Percentiles rank a stretch among this genome's conserved stretches.
These are phyloP conservation scores for Nautilus pompilius DNA, from an alignment of 1,140 invertebrate species.

Conservation along the genomic window DNA sequence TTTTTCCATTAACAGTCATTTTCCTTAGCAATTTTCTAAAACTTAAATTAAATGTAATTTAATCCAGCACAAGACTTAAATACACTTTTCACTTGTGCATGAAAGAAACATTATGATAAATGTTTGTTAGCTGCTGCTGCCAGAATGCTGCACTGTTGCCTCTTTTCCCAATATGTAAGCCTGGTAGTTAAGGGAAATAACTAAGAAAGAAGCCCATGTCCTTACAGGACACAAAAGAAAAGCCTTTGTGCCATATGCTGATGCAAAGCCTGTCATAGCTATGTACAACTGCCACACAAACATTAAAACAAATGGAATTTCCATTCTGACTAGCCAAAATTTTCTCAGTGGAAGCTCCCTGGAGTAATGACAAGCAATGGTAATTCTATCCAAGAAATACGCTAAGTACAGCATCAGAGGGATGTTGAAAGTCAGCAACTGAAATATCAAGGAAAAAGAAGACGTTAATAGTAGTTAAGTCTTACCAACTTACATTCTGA, in stretches of 20 bases:
- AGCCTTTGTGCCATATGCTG: slow-evolving; percentile 77
- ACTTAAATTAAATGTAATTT: no score
- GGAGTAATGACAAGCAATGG: slow-evolving; percentile 9
- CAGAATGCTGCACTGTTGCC: no score
- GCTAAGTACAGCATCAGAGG: slow-evolving; percentile 70
- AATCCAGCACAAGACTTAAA: no score
- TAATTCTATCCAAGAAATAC: slow-evolving; percentile 34
- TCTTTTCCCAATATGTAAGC: no score
- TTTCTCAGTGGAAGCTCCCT: slow-evolving; percentile 11
- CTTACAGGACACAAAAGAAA: slow-evolving; percentile 74
- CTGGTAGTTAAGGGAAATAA: no score
- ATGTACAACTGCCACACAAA: slow-evolving; percentile 70
- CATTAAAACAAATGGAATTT: slow-evolving; percentile 57
- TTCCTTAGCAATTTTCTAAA: no score
- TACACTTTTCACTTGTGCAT: no score
- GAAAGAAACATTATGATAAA: no score
- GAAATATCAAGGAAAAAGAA: slow-evolving; percentile 34
- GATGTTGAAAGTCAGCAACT: slow-evolving; percentile 68
- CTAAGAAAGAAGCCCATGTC: slow-evolving; percentile 74
- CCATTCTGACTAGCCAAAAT: slow-evolving; percentile 4
- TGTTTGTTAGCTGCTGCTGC: no score
- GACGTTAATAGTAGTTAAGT: no score
- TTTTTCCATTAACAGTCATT: no score
- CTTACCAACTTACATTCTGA: no score
- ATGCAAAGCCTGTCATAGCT: slow-evolving; percentile 71